Conservation (phyloP, 2,888 invertebrate genomes). For the Tenthredo notha region DNA sequence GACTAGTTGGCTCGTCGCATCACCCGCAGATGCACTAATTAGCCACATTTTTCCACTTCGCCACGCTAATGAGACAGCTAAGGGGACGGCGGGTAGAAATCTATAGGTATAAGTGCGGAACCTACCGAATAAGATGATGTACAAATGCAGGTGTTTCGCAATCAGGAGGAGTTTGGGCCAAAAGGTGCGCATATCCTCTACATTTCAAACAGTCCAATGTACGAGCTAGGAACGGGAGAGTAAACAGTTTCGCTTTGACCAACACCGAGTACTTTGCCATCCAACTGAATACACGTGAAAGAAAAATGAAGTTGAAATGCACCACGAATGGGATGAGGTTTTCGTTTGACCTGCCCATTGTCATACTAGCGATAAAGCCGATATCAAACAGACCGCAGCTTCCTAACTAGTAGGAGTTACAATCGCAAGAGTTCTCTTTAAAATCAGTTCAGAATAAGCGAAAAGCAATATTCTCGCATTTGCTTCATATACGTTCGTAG, state of each 20-base stretch:
- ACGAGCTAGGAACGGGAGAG: background rate
- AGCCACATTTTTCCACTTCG: conserved; percentile 35
- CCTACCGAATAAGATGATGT: background rate
- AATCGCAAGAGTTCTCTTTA: background rate
- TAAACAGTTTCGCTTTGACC: conserved; percentile 32
- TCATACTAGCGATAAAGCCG: background rate
- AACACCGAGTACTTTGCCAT: conserved; percentile 16
- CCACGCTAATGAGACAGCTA: conserved; percentile 19
- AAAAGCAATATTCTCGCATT: background rate
- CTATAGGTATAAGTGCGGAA: conserved; percentile 3
- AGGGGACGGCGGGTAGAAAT: background rate
- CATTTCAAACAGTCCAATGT: conserved; percentile 11
- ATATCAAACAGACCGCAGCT: background rate
- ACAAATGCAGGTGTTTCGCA: background rate
- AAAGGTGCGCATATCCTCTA: background rate
- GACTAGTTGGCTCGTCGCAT: conserved; percentile 6
- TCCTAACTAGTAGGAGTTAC: background rate
- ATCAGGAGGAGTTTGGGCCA: conserved; percentile 4
- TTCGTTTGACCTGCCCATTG: conserved; percentile 1
- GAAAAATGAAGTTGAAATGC: background rate
- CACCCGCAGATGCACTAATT: conserved; percentile 34
- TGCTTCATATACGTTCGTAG: background rate
- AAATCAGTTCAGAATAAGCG: background rate
- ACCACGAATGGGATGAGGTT: background rate
- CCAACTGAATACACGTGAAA: background rate